Base-by-base conservation (phyloP, 2,113 vertebrate species). In the Gila orcuttii region DNA sequence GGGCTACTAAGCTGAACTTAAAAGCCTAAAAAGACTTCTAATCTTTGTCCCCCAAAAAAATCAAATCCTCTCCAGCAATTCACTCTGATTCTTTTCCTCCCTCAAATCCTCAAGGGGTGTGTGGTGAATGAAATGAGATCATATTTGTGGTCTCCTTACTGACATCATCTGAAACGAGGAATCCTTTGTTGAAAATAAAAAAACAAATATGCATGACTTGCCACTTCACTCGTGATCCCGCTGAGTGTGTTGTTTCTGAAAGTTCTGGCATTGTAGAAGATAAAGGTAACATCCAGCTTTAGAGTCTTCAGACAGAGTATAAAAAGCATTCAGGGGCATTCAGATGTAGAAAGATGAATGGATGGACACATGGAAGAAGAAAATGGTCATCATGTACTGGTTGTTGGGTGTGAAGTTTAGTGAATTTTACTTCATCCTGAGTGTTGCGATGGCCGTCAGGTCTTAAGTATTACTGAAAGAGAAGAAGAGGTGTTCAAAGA, bases 381-480 rank as follows among this genome's bases (percentile, higher is more conserved):
- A 64, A 84, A 52, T 79, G 12, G 57, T 85, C 86, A 87, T 87
- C 76, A 52, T 64, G 73, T 82, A 86, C 69, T 59, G 60, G 77
- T 80, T 3, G 15, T 59, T 64, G 59, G 33, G 82, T 86, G 60
- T 55, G 64, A 62, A 69, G 86, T 36, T 57, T 17, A 42, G 62
- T 21, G 19, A 6, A 52, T 25, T 33, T 57, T 10, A 33, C 13
- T 52, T 31, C 75, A 59, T 31, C 19, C 8, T 2, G 28, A 86
- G 64, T n/a, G 62, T 79, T 83, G 86, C 69, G 69, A 78, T 47
- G 82, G 84, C 84, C 75, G 28, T 94, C 92, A 93, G 84, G 91
- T 92, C 86, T 94, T 94, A 68, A 95, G 87, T 15, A 95, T 93
- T 81, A 90, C 94, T 95, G 85, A 2, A 76, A 90, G 25, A 89